Base-by-base conservation (phyloP, 1,140 invertebrate species). In the Brachionus sp. region DNA sequence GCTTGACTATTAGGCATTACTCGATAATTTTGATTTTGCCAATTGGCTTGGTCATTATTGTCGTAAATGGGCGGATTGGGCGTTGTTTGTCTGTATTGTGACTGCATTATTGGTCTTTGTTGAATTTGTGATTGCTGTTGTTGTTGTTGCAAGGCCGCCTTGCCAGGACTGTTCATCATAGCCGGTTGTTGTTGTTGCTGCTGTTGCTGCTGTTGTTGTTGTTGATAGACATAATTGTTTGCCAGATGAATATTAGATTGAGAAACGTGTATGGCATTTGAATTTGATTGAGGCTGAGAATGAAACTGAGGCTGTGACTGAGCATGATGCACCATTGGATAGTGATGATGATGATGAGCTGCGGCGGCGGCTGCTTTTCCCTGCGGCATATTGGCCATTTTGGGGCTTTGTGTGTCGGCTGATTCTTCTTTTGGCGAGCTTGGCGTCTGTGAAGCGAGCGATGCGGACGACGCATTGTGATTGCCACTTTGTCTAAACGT, bases 401-500 rank as follows among this genome's bases (percentile, higher is more conserved):
- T 35, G 12, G 25, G 64, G 35, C 25, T 37, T 4, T 50, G 75
- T 7, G 46, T 57, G 50, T 57, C 25, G 37, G 19, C 12, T 29
- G 44, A 19, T 9, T 16, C 12, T 2, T 35, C 37, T 16, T 53
- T 16, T 2, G 78, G 50, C 10, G 57, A 29, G 12, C 13, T 16
- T 6, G 37, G 66, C 37, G 7, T 0, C 9, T 70, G 66, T 16
- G 23, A 7, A 9, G 25, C 29, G 39, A 29, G 23, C 25, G 39
- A 23, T n/a, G 39, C 53, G 23, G 50, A n/a, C 16, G 50, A n/a
- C 16, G 50, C n/a, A 16, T 5, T 19, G 25, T 33, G 42, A 13
- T 29, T 50, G 44, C 70, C 42, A 16, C 66, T 83, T 19, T 53
- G 25, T 77, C 68, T 83, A 10, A 73, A 50, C 50, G 64, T 75